Evolutionary conservation across 2,888 invertebrate genomes (phyloP), one percentile per base, ranked within the genome.

Genomic region (Nomada ferruginata): DNA sequence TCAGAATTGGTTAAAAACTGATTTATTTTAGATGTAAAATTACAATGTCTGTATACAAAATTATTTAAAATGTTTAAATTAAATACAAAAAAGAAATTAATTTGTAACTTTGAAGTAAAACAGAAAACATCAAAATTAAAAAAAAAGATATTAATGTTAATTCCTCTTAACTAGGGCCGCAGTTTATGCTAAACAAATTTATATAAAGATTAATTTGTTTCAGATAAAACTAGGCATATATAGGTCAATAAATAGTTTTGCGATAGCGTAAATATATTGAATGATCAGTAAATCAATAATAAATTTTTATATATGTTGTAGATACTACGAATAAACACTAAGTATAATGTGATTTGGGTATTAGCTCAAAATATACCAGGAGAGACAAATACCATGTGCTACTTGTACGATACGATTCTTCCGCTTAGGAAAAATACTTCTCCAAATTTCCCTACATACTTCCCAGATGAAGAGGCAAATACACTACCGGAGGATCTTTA

Each of bases 261-360:
- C 36, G 60, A 20, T 36, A 11, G 23, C 20, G 20, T 26, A 60
- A 57, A 70, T 60, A 70, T 50, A n/a, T 60, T 29, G 29, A 70
- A 47, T 20, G 15, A 63, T 68, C n/a, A 68, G 60, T 78, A 47
- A 36, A 55, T 57, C 13, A 74, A 60, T 57, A 42, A 42, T 44
- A 26, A 64, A 20, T 18, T 57, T 66, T 66, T 95, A 95, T 96
- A 60, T 95, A 95, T 96, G 68, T 97, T 64, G 2, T 95, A 98
- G 96, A 96, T 99, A 89, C 95, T 97, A 94, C 96, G 99, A 82
- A 97, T 99, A 53, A 98, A 99, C 92, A 97, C 97, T n/a, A 97
- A 98, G 92, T 96, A 98, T 92, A 99, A 99, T 94, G 97, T 99
- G 0, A 94, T 99, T 80, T 99, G 97, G 96, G 96, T 98, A 13